Evolutionary conservation across 2,888 invertebrate genomes (phyloP), one percentile per base, ranked within the genome.

Genomic region (Polymixis flavicincta): DNA sequence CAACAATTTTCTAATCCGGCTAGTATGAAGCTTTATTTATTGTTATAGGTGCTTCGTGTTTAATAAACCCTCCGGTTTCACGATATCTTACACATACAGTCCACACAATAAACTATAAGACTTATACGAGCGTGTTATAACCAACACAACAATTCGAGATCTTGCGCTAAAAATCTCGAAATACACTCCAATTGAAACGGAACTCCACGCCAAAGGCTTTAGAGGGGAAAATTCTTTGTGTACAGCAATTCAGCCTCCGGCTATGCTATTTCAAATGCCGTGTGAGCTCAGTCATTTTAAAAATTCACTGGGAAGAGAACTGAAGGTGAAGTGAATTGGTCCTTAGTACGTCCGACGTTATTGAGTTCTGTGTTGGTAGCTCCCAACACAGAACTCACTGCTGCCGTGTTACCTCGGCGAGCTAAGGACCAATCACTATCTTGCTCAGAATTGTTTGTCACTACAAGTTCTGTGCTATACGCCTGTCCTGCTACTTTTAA

Each of bases 281-380:
- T 82, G 74, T 83, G 74, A 83, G 76, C 57, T 59, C 64, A 74
- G 78, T 64, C 73, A 76, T 71, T 77, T 86, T 87, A 85, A 86
- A 83, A 85, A 86, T 87, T 86, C 86, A 86, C 70, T 76, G 70
- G 52, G 42, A 76, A 69, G 67, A 61, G 75, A 78, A 78, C 66
- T 77, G 74, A 66, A 73, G 77, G 73, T 82, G 83, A 82, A 78
- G 82, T 74, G 82, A 74, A 83, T 85, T 82, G 83, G 82, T 83
- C 74, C 82, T 83, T 72, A 83, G 82, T 74, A 70, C 64, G 78
- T 85, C 78, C 3, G 69, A 67, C 55, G 66, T 71, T 78, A 85
- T 77, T 74, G 55, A 66, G 85, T 82, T 66, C 65, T 63, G 69
- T 42, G 28, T 66, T 50, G 68, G 50, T 66, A 55, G 61, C 37